These are phyloP conservation scores for Acanthochromis polyacanthus DNA, from an alignment of 2,113 vertebrate species.

Conservation along the genomic window DNA sequence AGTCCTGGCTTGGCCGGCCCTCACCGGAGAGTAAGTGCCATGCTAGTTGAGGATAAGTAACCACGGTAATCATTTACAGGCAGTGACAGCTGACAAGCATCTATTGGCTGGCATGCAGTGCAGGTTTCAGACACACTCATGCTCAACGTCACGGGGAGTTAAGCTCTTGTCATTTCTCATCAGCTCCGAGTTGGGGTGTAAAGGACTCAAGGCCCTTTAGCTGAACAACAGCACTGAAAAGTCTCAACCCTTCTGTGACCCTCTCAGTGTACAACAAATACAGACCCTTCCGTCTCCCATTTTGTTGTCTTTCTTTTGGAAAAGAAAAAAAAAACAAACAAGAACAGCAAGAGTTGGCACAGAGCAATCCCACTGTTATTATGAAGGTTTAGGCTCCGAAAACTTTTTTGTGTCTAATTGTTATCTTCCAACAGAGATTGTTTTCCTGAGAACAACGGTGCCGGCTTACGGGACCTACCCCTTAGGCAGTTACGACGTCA, in stretches of 20 bases:
- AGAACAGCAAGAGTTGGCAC: conserved; percentile 28
- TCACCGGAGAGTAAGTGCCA: conserved; percentile 47
- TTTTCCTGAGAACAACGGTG: conserved; percentile 93
- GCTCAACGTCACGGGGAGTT: conserved; percentile 63
- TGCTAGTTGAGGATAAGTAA: conserved; percentile 57
- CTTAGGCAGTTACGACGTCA: conserved; percentile 89
- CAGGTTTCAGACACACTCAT: conserved; percentile 63
- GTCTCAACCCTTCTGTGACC: conserved; percentile 61
- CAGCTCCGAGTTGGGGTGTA: conserved; percentile 53
- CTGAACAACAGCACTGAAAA: conserved; percentile 51
- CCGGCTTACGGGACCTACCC: conserved; percentile 85
- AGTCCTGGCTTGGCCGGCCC: conserved; percentile 34
- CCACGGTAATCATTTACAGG: conserved; percentile 68
- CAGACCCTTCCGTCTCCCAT: conserved; percentile 42
- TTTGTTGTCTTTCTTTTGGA: conserved; percentile 59
- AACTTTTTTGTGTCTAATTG: conserved; percentile 57
- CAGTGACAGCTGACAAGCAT: conserved; percentile 73
- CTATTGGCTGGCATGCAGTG: conserved; percentile 54
- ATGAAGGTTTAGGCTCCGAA: conserved; percentile 33
- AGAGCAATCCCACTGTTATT: conserved; percentile 37
- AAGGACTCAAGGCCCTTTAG: conserved; percentile 50
- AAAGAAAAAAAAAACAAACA: conserved; percentile 14
- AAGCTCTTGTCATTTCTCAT: conserved; percentile 71
- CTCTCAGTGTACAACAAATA: conserved; percentile 53
- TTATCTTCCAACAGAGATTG: conserved; percentile 89